Conservation (phyloP, 2,113 vertebrate genomes). For the Riparia riparia region DNA sequence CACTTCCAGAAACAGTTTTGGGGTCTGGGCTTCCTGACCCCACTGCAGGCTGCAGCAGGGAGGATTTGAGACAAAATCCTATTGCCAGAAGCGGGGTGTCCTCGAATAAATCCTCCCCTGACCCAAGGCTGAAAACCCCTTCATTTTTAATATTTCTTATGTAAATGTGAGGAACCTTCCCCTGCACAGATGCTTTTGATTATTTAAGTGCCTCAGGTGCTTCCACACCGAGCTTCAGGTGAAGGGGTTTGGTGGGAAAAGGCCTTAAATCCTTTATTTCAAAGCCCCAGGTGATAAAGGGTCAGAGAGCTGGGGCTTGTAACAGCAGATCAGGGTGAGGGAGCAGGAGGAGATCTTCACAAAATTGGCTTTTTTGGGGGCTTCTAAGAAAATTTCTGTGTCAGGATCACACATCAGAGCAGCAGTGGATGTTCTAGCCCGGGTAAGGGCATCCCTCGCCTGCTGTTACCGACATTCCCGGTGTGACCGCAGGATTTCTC, state of each 20-base stretch:
- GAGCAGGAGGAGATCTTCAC: neutral
- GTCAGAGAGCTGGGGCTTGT: neutral
- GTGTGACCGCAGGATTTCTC: neutral
- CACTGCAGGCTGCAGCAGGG: neutral
- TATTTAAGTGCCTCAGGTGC: neutral
- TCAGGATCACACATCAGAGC: rapidly evolving
- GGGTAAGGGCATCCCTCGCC: rapidly evolving
- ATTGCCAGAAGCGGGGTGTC: neutral
- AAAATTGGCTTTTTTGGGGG: neutral
- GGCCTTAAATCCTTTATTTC: neutral
- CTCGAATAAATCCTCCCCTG: neutral
- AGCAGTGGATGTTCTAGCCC: rapidly evolving
- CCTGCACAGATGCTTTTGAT: neutral
- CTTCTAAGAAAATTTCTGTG: neutral
- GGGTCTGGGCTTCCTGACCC: neutral
- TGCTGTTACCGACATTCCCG: rapidly evolving
- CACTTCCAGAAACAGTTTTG: neutral
- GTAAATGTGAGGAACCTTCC: neutral
- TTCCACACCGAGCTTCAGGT: neutral
- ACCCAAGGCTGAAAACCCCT: neutral
- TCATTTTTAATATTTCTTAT: neutral
- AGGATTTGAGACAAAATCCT: neutral
- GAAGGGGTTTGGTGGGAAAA: neutral
- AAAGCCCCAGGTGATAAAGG: neutral
- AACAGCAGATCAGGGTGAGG: rapidly evolving